These are phyloP conservation scores for Oryctes rhinoceros DNA, from an alignment of 1,140 invertebrate genomes.

Conservation along the genomic window DNA sequence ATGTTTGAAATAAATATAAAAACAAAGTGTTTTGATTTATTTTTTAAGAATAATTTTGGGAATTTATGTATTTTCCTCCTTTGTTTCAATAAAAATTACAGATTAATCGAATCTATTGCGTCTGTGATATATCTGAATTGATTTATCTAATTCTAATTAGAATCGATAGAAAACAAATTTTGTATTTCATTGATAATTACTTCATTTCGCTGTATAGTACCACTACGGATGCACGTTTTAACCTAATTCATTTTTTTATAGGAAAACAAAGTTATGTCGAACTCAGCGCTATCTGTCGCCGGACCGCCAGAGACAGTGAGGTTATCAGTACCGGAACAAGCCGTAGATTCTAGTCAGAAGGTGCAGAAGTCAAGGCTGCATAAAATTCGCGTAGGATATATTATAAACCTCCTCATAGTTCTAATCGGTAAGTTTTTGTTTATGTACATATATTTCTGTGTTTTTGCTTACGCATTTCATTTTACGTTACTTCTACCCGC, in stretches of 20 bases:
- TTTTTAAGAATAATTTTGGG: too few species aligned
- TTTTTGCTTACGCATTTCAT: background rate
- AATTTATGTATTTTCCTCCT: too few species aligned
- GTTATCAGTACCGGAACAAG: constrained; percentile 39
- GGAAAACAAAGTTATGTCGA: constrained; percentile 56
- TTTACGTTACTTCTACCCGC: background rate
- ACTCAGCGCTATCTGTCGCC: constrained; percentile 47
- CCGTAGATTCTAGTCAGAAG: constrained; percentile 32
- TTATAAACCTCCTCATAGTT: constrained; percentile 47
- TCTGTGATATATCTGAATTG: too few species aligned
- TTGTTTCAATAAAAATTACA: too few species aligned
- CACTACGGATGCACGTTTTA: background rate
- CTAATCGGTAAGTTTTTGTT: constrained; percentile 49
- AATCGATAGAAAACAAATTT: background rate
- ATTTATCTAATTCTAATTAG: too few species aligned
- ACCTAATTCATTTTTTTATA: constrained; percentile 44
- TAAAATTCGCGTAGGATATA: constrained; percentile 43
- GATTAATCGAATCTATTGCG: too few species aligned
- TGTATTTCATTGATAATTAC: background rate
- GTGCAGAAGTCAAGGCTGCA: constrained; percentile 10
- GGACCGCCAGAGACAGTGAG: constrained; percentile 40
- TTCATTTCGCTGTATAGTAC: background rate
- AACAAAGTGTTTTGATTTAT: too few species aligned
- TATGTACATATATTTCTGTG: background rate
- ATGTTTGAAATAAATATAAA: too few species aligned